Evolutionary conservation across 2,888 invertebrate species (phyloP).

Genomic region (Drosophila suboccidentalis): DNA sequence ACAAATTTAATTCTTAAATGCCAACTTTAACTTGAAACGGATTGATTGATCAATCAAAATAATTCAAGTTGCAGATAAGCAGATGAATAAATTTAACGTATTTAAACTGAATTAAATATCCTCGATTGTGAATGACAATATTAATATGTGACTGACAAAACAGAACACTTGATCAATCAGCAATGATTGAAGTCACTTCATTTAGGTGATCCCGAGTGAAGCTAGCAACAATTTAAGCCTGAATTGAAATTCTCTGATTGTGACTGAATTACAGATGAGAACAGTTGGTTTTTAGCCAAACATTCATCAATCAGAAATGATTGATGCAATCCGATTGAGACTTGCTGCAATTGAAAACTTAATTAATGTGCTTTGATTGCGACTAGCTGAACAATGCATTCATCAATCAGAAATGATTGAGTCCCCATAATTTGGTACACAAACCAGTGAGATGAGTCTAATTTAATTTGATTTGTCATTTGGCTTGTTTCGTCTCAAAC

Average conservation of each 20-base stretch:
- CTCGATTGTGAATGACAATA: no score
- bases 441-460: not conserved
- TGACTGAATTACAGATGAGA: not conserved
- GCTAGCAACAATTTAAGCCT: not conserved
- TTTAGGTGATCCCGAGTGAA: not conserved
- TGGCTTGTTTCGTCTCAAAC: not conserved
- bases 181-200: not conserved
- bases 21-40: not conserved
- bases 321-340: not conserved
- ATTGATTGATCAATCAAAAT: no score
- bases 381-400: not conserved
- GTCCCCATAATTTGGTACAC: not conserved
- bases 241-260: not conserved
- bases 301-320: constrained; percentile 1
- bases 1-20: no score
- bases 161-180: not conserved
- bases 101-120: no score
- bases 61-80: no score
- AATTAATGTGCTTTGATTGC: no score
- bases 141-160: not conserved
- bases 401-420: constrained; percentile 5
- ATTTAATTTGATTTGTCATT: not conserved
- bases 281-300: not conserved
- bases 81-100: no score
- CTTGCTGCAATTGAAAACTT: no score